A percentile compares a stretch with the other conserved stretches of the same genome.
Evolutionary conservation across 2,888 invertebrate species (phyloP).

Genomic region (Gerris lacustris): DNA sequence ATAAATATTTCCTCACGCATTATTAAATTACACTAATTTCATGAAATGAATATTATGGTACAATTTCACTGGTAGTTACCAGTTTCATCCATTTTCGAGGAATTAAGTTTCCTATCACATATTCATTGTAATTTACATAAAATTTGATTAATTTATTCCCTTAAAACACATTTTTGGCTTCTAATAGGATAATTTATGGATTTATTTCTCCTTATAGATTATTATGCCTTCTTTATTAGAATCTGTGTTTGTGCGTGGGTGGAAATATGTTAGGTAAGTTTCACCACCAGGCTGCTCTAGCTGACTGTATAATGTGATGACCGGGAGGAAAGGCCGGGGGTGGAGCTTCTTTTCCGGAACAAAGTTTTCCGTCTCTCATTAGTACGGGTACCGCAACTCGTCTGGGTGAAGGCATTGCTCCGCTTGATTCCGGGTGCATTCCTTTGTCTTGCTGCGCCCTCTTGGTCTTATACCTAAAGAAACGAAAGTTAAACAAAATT

Average conservation of each 20-base stretch:
- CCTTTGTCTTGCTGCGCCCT: constrained; percentile 89
- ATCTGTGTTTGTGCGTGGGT: too few relatives aligned
- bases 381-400: constrained; percentile 89
- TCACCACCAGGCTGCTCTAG: constrained; percentile 32
- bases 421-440: constrained; percentile 31
- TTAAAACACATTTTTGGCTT: background rate
- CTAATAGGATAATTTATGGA: too few relatives aligned
- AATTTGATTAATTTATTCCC: background rate
- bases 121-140: too few relatives aligned
- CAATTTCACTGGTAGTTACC: too few relatives aligned
- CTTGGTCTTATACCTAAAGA: constrained; percentile 80
- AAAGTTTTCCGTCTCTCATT: constrained; percentile 88
- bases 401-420: constrained; percentile 60
- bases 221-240: too few relatives aligned
- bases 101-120: too few relatives aligned
- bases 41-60: too few relatives aligned
- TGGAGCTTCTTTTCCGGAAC: constrained; percentile 37
- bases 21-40: too few relatives aligned
- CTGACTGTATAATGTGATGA: constrained; percentile 30
- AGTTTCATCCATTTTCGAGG: too few relatives aligned
- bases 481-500: constrained; percentile 1
- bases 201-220: too few relatives aligned
- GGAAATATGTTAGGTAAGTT: constrained; percentile 28
- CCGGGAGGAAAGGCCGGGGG: constrained; percentile 27
- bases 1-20: too few relatives aligned